Evolutionary conservation across 2,888 invertebrate genomes (phyloP).

Genomic region (Bugula neritina): DNA sequence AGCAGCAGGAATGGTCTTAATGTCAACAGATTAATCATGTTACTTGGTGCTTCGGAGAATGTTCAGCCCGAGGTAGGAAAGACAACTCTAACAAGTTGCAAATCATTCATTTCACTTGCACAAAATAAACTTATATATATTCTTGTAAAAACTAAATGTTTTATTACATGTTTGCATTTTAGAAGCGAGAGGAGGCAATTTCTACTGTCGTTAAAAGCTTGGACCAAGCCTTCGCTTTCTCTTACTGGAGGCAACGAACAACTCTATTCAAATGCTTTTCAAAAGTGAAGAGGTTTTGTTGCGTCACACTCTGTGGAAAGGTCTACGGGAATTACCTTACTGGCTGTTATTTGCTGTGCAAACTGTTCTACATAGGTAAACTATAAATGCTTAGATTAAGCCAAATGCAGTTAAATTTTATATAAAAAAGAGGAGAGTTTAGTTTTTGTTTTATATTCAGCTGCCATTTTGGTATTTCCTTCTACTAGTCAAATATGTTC

Average conservation of each 20-base stretch:
- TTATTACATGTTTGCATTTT: background rate
- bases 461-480: no score
- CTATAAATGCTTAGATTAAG: no score
- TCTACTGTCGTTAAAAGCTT: background rate
- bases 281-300: background rate
- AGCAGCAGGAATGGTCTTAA: background rate
- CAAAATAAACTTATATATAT: no score
- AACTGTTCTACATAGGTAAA: constrained; percentile 21
- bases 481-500: no score
- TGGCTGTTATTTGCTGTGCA: constrained; percentile 1
- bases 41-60: constrained; percentile 10
- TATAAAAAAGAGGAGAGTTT: no score
- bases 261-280: constrained; percentile 14
- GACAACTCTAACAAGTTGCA: background rate
- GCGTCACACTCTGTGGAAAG: constrained; percentile 7
- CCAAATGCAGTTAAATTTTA: no score
- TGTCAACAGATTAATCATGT: constrained; percentile 14
- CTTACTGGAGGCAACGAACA: constrained; percentile 11
- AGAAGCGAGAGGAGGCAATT: constrained; percentile 19
- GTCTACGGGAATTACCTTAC: constrained; percentile 24
- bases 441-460: no score
- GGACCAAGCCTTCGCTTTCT: constrained; percentile 11
- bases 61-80: constrained; percentile 23
- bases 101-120: no score
- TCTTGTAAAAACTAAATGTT: background rate